Evolutionary conservation across 2,888 invertebrate genomes (phyloP), one percentile per base, ranked within the genome.

Genomic region (Andrena minutula): DNA sequence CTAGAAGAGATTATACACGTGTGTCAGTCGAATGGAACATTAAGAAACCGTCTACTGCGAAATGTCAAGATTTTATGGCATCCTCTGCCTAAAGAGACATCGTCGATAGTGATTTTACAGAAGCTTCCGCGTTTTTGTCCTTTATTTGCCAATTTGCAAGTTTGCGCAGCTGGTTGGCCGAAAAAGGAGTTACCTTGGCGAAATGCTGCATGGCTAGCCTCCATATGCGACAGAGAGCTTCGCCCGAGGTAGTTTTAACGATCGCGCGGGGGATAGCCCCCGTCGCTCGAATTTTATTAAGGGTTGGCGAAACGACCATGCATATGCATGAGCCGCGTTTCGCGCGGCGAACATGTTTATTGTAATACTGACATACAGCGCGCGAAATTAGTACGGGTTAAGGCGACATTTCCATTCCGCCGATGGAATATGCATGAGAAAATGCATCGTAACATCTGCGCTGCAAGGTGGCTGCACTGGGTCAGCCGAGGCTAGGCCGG

Each of bases 361-460:
- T 86, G 86, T 87, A 85, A 87, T 79, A 75, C 72, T 82, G 76
- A 79, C 74, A 85, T 78, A 85, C 74, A 87, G 68, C 49, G 85
- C 65, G 82, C 63, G 73, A 86, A 85, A 86, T 86, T 86, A 86
- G 88, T 68, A 60, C 88, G 79, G 75, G 82, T 86, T 87, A 86
- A 85, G 88, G 75, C 88, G 86, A 87, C 88, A 75, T 87, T 86
- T 87, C 88, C 79, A 86, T 86, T 73, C 47, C 47, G 56, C 10
- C 86, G 60, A 70, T 82, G 76, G 85, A 86, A 86, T 86, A 86
- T 86, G 85, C 88, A 86, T 85, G 88, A 88, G 88, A 82, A 73
- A 77, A 82, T 72, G 76, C 77, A 87, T 64, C 51, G 86, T 61
- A 47, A 71, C 88, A 85, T 88, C 82, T 88, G 79, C 64, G 72